phyloP scores from a whole-genome alignment of 64 coral and sea anemone genomes.

The Stichodactyla helianthus region DNA sequence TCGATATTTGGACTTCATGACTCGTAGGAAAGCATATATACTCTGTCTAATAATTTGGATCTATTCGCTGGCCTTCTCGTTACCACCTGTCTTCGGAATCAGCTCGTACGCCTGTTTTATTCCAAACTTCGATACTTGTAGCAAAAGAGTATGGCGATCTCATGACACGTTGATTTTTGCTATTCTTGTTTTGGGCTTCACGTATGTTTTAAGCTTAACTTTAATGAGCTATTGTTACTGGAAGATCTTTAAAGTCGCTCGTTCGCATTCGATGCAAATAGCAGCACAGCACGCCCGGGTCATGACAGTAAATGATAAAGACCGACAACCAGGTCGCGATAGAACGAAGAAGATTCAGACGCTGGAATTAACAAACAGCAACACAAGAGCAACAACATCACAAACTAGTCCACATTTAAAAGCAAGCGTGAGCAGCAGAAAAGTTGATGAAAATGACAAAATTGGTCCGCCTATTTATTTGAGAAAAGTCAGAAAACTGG shows the following conservation, averaged over 20 bases:
- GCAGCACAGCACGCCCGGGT: neutral
- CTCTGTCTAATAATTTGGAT: conserved; percentile 33
- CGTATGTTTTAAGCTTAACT: conserved; percentile 32
- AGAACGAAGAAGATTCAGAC: neutral
- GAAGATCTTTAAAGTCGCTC: conserved; percentile 55
- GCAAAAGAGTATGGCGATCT: conserved; percentile 45
- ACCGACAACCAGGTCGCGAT: neutral
- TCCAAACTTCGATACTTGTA: conserved; percentile 56
- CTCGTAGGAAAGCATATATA: neutral
- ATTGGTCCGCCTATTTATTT: too few species aligned
- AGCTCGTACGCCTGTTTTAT: conserved; percentile 60
- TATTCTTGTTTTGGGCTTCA: conserved; percentile 43
- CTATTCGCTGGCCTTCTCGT: conserved; percentile 26
- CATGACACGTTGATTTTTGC: conserved; percentile 18
- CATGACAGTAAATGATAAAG: neutral
- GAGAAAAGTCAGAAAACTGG: too few species aligned
- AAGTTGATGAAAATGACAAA: neutral
- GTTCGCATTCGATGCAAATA: conserved; percentile 38
- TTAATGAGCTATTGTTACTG: conserved; percentile 48
- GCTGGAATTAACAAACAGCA: neutral
- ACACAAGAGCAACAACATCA: neutral
- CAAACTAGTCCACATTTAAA: neutral
- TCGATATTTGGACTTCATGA: conserved; percentile 38
- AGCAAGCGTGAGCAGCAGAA: neutral
- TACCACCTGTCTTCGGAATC: conserved; percentile 49